Evolutionary conservation across 2,888 invertebrate genomes (phyloP).

Genomic region (Rhagonycha lutea): DNA sequence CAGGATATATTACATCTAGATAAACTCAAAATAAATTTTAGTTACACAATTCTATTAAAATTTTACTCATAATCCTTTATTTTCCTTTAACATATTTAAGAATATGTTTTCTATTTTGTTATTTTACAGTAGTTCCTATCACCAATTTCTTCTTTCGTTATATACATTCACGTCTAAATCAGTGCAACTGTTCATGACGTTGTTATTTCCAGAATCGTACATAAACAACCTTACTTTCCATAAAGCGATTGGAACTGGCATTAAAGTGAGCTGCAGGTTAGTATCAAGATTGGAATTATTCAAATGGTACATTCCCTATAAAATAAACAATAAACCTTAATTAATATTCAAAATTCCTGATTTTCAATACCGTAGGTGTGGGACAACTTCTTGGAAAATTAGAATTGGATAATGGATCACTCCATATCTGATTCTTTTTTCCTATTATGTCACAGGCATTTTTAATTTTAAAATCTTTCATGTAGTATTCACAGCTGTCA

Average conservation of each 20-base stretch:
- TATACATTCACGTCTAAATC: not conserved
- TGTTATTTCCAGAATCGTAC: not conserved
- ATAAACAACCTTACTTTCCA: not conserved
- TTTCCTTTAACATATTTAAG: no score
- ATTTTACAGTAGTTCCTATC: no score
- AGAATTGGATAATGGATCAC: not conserved
- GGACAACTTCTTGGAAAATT: not conserved
- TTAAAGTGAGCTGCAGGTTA: not conserved
- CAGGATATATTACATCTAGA: no score
- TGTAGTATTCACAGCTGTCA: not conserved
- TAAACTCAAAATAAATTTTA: no score
- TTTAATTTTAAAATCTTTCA: not conserved
- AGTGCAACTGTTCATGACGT: not conserved
- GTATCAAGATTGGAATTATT: not conserved
- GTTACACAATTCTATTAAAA: no score
- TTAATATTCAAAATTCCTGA: not conserved
- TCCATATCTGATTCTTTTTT: not conserved
- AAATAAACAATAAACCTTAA: not conserved
- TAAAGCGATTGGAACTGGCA: not conserved
- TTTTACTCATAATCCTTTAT: no score
- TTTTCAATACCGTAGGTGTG: not conserved
- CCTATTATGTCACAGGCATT: not conserved
- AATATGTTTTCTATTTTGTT: no score
- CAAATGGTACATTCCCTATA: not conserved
- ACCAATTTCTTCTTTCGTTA: not conserved